Base-by-base conservation (phyloP, 2,113 vertebrate genomes). In the Morone chrysops region DNA sequence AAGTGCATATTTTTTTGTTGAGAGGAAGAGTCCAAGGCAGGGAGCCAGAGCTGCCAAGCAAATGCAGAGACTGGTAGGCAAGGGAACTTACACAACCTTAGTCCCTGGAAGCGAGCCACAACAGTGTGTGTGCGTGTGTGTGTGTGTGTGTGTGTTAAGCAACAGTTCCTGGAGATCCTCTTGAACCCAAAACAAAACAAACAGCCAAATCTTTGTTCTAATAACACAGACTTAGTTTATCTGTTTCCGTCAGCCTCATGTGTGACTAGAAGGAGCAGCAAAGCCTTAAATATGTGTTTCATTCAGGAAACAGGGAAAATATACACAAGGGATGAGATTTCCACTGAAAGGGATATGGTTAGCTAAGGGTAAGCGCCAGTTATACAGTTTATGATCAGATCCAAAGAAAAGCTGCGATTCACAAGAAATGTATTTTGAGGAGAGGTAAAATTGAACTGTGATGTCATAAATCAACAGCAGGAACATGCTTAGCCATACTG, bases 131-230 rank as follows among this genome's bases (percentile, higher is more conserved):
- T 77, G 47, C 60, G 40, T 80, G 65, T 85, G 60, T 72, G 38
- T 54, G 66, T 60, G 66, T 85, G 60, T 71, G 38, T 45, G 67
- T 61, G 48, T 65, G 65, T 89, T 70, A 45, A 60, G 82, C 77
- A 87, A 90, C 76, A 81, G n/a, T 89, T 90, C 89, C 81, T 86
- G 83, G 85, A 92, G 77, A 78, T 87, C 20, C 75, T 75, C 6
- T 22, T 75, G 63, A 82, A 84, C 75, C 76, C 75, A 67, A 89
- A 91, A 84, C 60, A 85, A 84, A 87, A 86, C 87, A 88, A 89
- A 87, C 76, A 76, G 36, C 40, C 41, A 78, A 47, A 71, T 75
- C 73, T 76, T 71, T 86, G 70, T 87, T 89, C 85, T 50, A 79
- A 78, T 78, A 85, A 91, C 66, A 85, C 51, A 71, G 57, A 61